Base-by-base conservation (phyloP, 2,113 vertebrate genomes). In the Aphelocoma coerulescens region DNA sequence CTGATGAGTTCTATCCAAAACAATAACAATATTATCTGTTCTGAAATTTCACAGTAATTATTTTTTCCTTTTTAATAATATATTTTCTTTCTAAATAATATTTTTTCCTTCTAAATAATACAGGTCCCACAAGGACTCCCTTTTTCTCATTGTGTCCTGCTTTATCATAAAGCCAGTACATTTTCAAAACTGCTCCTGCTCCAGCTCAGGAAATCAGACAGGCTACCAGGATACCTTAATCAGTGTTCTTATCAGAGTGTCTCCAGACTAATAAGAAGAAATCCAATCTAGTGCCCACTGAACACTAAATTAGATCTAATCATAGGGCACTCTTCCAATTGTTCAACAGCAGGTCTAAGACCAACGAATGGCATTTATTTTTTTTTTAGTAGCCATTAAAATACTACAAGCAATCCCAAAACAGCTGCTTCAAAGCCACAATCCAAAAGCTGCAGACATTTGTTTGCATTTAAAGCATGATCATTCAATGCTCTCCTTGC, bases 261-360 rank as follows among this genome's bases (percentile, higher is more conserved):
- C 96, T 97, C 92, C 95, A 97, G 95, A 92, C 97, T 97, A 97
- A 97, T 93, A 96, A 93, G 94, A 94, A 98, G 95, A 97, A 97
- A 98, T 97, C 84, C 94, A 98, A 97, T 98, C 97, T 97, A 93
- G 66, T 85, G 81, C 26, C 32, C 77, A 95, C 37, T 76, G 95
- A 96, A 94, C 74, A 59, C 88, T 96, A 96, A 97, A 97, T 97
- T 88, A 95, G 96, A 97, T 97, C 80, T 96, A 94, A 97, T 97
- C 94, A 95, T 16, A 88, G 74, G 91, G 87, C 92, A 89, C 65
- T 93, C 91, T 97, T 96, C 96, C 86, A 97, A 91, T 79, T 87
- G 73, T 93, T 89, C 85, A 96, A 77, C 91, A 78, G 88, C 89
- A 96, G 87, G 94, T 94, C 96, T 91, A 96, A 95, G 89, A 82